Percentiles rank a stretch among this genome's conserved stretches.
These are phyloP conservation scores for Ormyrus labotus DNA, from an alignment of 2,888 invertebrate species.

Conservation along the genomic window DNA sequence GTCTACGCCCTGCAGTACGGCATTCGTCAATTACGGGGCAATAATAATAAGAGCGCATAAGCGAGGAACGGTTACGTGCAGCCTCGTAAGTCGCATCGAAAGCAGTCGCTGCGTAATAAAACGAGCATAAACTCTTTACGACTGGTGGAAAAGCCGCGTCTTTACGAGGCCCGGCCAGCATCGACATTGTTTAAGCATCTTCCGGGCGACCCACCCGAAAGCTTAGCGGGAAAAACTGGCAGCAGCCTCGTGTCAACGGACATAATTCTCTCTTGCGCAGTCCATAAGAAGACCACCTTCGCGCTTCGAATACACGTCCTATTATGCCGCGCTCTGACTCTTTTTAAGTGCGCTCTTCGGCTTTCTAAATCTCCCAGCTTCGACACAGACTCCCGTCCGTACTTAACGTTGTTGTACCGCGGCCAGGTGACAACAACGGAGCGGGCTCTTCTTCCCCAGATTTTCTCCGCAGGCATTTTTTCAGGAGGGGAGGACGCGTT, in stretches of 20 bases:
- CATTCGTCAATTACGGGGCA: slow-evolving; percentile 45
- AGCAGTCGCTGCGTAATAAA: slow-evolving; percentile 9
- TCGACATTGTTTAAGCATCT: slow-evolving; percentile 2
- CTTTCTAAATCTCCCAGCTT: slow-evolving; percentile 32
- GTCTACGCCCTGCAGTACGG: not conserved
- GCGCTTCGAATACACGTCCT: slow-evolving; percentile 4
- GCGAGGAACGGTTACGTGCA: not conserved
- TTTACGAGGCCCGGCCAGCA: slow-evolving; percentile 8
- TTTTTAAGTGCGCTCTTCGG: slow-evolving; percentile 24
- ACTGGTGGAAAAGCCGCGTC: slow-evolving; percentile 15
- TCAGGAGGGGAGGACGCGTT: not conserved
- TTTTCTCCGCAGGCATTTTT: slow-evolving; percentile 6
- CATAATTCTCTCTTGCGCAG: slow-evolving; percentile 32
- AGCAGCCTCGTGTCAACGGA: not conserved
- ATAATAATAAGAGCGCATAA: slow-evolving; percentile 38
- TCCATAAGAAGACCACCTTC: not conserved
- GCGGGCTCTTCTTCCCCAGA: slow-evolving; percentile 2
- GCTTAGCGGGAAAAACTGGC: not conserved
- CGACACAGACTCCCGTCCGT: not conserved
- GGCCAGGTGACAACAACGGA: slow-evolving; percentile 54
- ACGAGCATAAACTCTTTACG: slow-evolving; percentile 44
- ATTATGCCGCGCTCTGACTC: slow-evolving; percentile 39
- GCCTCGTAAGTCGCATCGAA: slow-evolving; percentile 1
- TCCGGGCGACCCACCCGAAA: not conserved
- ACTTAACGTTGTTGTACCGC: slow-evolving; percentile 55